Evolutionary conservation across 2,113 vertebrate species (phyloP).

Genomic region (Phycodurus eques): DNA sequence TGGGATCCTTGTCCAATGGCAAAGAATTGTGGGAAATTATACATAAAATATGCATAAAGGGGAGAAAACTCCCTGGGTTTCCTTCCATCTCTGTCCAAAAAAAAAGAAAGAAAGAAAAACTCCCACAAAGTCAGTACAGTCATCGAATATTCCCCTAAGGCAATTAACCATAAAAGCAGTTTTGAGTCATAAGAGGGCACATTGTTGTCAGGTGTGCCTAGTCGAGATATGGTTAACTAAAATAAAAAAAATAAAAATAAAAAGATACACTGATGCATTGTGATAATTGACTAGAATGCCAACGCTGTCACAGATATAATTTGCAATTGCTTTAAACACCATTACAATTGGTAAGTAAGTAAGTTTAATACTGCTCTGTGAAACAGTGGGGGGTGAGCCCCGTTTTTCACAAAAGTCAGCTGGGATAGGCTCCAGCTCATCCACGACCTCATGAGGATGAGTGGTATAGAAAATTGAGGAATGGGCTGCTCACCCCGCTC

Average conservation of each 20-base stretch:
- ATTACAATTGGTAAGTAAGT: neutral
- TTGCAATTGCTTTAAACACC: neutral
- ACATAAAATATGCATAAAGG: neutral
- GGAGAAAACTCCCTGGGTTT: neutral
- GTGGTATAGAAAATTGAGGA: too few relatives aligned
- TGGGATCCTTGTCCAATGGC: neutral
- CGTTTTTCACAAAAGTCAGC: too few relatives aligned
- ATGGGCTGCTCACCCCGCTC: too few relatives aligned
- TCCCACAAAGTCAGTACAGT: neutral
- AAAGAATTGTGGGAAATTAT: conserved; percentile 11
- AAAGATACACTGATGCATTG: neutral
- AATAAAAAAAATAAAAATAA: too few relatives aligned
- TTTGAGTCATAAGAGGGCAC: neutral
- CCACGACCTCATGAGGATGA: too few relatives aligned
- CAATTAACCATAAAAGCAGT: neutral
- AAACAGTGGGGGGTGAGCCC: too few relatives aligned
- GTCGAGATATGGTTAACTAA: too few relatives aligned
- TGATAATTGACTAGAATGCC: neutral
- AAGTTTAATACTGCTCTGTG: neutral
- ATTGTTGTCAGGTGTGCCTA: neutral
- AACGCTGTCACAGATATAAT: neutral
- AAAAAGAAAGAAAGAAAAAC: neutral
- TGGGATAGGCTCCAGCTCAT: too few relatives aligned
- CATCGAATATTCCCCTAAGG: neutral
- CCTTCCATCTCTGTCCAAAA: neutral